These are phyloP conservation scores for Dendrolimus kikuchii DNA, from an alignment of 1,140 invertebrate species.

Conservation along the genomic window DNA sequence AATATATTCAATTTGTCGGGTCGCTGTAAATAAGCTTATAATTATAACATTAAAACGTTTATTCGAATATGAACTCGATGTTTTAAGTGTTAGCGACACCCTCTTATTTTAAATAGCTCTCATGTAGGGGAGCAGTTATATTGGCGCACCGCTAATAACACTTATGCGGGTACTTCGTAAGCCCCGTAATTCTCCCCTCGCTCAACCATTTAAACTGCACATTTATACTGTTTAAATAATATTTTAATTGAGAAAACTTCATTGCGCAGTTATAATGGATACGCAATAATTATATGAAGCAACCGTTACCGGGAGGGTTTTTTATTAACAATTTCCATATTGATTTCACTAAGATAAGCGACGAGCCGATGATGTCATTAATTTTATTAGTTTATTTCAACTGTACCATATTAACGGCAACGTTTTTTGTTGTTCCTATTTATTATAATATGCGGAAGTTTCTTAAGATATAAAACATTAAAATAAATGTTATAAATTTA, in stretches of 20 bases:
- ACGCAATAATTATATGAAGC: conserved; percentile 20
- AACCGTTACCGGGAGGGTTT: conserved; percentile 28
- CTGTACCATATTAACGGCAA: too few relatives aligned
- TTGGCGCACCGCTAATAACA: conserved; percentile 52
- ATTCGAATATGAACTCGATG: conserved; percentile 1
- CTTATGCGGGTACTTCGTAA: conserved; percentile 51
- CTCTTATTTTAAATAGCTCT: conserved; percentile 45
- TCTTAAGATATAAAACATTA: too few relatives aligned
- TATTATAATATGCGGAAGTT: too few relatives aligned
- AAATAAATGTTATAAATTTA: too few relatives aligned
- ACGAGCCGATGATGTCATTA: conserved; percentile 5
- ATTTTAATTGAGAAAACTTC: too few relatives aligned
- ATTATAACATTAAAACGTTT: too few relatives aligned
- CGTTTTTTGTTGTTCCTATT: too few relatives aligned
- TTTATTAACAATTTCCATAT: conserved; percentile 40
- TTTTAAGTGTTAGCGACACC: conserved; percentile 37
- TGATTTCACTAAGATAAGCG: conserved; percentile 41
- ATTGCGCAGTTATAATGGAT: too few relatives aligned
- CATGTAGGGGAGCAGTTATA: conserved; percentile 36
- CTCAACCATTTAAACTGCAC: not conserved
- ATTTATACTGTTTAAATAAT: too few relatives aligned
- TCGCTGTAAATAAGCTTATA: too few relatives aligned
- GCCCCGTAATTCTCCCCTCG: conserved; percentile 17
- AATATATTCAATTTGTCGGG: too few relatives aligned
- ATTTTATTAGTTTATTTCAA: too few relatives aligned